Evolutionary conservation across 2,797 vertebrate genomes (phyloP).

Genomic region (Xiphophorus birchmanni): DNA sequence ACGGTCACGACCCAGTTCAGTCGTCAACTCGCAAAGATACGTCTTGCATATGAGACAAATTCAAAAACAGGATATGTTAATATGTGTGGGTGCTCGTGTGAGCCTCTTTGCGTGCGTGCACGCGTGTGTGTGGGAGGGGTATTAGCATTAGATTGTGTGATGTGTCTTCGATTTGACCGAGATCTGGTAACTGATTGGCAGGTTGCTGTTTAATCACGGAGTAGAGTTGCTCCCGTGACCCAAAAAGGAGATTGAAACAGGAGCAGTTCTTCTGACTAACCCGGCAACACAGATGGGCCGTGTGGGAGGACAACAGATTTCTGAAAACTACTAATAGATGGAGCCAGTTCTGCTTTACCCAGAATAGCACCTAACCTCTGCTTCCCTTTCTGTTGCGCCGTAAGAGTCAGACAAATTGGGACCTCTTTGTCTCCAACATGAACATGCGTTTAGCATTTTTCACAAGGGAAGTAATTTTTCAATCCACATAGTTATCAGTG

Average conservation of each 20-base stretch:
- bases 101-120: slow-evolving; percentile 7
- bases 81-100: slow-evolving; percentile 5
- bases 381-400: slow-evolving; percentile 16
- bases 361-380: slow-evolving; percentile 23
- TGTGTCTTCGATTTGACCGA: slow-evolving; percentile 45
- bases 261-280: slow-evolving; percentile 54
- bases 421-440: slow-evolving; percentile 52
- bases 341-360: slow-evolving; percentile 22
- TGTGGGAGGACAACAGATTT: slow-evolving; percentile 70
- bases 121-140: slow-evolving; percentile 9
- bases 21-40: slow-evolving; percentile 18
- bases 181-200: slow-evolving; percentile 40
- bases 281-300: slow-evolving; percentile 71
- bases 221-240: slow-evolving; percentile 48
- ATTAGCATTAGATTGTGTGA: slow-evolving; percentile 33
- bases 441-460: slow-evolving; percentile 68
- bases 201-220: slow-evolving; percentile 2
- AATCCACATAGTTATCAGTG: slow-evolving; percentile 64
- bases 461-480: slow-evolving; percentile 68
- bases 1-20: slow-evolving; percentile 62
- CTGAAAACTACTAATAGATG: slow-evolving; percentile 29
- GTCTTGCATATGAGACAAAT: slow-evolving; percentile 27
- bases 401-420: slow-evolving; percentile 33
- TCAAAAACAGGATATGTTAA: slow-evolving; percentile 14
- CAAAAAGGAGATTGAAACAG: slow-evolving; percentile 47